Base-by-base conservation (phyloP, 2,797 vertebrate genomes). In the Acrocephalus scirpaceus region DNA sequence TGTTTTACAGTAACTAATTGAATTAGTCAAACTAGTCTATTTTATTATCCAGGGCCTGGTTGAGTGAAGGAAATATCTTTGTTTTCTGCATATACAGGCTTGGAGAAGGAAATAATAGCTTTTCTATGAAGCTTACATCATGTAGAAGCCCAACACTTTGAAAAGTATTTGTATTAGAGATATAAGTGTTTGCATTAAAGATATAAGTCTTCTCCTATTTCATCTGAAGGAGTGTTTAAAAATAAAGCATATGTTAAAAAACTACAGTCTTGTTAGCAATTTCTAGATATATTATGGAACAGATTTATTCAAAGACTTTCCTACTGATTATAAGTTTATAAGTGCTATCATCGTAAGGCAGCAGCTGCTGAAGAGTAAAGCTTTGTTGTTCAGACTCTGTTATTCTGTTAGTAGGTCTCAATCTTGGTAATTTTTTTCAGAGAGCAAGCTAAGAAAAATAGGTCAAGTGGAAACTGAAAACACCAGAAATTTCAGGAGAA, bases 381-480 rank as follows among this genome's bases (percentile, higher is more conserved):
- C 32, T 26, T 9, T 27, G 6, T 56, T 19, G 29, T 57, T 88
- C 65, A 86, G 29, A 15, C 8, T 86, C 23, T 90, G 8, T 22
- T 70, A 36, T 45, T 86, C 38, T 86, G 17, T 61, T 71, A 78
- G 12, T 26, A 78, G 22, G 40, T 75, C 58, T 93, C 48, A 64
- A 32, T 72, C 16, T 65, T 32, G 62, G 19, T 48, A 76, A 26
- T 65, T 86, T 72, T 78, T 23, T 87, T 85, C 71, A 45, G 54
- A 87, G n/a, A 82, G 3, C 11, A 85, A 82, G 15, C 44, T 87
- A 71, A 86, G 77, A 85, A 88, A 95, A 93, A 92, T 73, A 89
- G 67, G 70, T 84, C 74, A 92, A 86, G 40, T 40, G 51, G 84
- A 94, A 96, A 50, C 30, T 66, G 57, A 62, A 82, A 96, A 77